These are phyloP conservation scores for Platygyra sinensis DNA, from an alignment of 64 coral and sea anemone species.

Conservation along the genomic window DNA sequence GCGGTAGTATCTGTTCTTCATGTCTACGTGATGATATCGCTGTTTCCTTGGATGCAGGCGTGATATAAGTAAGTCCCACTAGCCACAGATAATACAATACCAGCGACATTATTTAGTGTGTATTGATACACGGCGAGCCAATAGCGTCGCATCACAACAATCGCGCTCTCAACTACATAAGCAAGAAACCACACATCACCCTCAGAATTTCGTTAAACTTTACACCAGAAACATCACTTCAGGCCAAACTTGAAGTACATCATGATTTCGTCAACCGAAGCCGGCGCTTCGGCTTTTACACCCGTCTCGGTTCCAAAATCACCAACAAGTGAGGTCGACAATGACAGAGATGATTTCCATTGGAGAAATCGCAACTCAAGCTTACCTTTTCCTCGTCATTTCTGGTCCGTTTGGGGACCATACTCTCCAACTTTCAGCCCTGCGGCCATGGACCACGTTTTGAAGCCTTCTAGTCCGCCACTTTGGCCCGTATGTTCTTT, in stretches of 20 bases:
- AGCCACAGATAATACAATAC: constrained; percentile 45
- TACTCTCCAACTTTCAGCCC: constrained; percentile 36
- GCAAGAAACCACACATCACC: background rate
- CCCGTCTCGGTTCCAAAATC: constrained; percentile 20
- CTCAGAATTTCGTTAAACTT: constrained; percentile 20
- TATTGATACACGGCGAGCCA: constrained; percentile 45
- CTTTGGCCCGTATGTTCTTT: constrained; percentile 30
- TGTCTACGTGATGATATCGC: constrained; percentile 43
- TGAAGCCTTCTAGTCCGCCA: constrained; percentile 32
- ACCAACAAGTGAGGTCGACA: constrained; percentile 2
- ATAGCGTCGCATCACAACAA: constrained; percentile 32
- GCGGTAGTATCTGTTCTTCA: background rate
- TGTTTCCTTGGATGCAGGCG: constrained; percentile 9
- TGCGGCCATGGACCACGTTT: constrained; percentile 41
- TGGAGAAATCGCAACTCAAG: constrained; percentile 22
- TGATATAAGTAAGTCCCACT: background rate
- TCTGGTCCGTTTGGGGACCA: constrained; percentile 41
- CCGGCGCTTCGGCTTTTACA: constrained; percentile 1
- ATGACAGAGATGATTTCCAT: constrained; percentile 17
- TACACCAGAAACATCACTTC: constrained; percentile 18
- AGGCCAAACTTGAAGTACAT: background rate
- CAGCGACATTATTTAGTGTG: constrained; percentile 21
- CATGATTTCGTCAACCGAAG: constrained; percentile 46
- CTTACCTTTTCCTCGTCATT: constrained; percentile 36
- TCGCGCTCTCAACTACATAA: constrained; percentile 28